Conservation (phyloP, 1,140 invertebrate species). For the Hydropsyche tenuis region DNA sequence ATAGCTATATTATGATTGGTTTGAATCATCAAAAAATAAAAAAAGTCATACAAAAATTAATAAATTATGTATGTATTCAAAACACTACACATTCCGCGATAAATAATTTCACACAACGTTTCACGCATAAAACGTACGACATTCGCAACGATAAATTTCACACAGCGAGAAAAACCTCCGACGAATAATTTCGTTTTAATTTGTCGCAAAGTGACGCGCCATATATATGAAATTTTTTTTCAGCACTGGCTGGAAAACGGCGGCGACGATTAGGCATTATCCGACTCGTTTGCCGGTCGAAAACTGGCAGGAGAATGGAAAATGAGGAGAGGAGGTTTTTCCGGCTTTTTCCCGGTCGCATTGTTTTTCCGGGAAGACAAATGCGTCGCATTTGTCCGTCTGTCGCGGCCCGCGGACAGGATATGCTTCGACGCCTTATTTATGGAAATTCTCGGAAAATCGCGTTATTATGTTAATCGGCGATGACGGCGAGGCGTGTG, state of each 20-base stretch:
- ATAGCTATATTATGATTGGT: too few species aligned
- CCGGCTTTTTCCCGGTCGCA: conserved; percentile 8
- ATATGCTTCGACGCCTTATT: conserved; percentile 15
- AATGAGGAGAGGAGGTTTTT: background rate
- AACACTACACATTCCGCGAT: too few species aligned
- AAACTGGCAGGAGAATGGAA: background rate
- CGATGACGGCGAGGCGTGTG: background rate
- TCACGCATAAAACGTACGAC: too few species aligned
- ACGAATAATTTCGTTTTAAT: conserved; percentile 10
- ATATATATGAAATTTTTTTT: background rate
- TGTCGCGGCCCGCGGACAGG: conserved; percentile 19
- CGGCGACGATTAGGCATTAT: conserved; percentile 20
- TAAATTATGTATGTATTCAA: too few species aligned
- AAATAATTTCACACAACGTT: too few species aligned
- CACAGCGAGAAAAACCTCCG: too few species aligned
- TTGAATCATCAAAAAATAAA: too few species aligned
- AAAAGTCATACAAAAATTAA: too few species aligned
- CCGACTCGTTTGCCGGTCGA: conserved; percentile 19
- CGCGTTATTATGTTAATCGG: conserved; percentile 36
- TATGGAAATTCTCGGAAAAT: conserved; percentile 37
- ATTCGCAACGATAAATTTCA: too few species aligned
- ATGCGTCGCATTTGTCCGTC: conserved; percentile 37
- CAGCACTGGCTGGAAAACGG: background rate
- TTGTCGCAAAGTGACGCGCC: conserved; percentile 7
- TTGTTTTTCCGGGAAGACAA: conserved; percentile 34